Evolutionary conservation across 1,140 invertebrate species (phyloP).

Genomic region (Maconellicoccus hirsutus): DNA sequence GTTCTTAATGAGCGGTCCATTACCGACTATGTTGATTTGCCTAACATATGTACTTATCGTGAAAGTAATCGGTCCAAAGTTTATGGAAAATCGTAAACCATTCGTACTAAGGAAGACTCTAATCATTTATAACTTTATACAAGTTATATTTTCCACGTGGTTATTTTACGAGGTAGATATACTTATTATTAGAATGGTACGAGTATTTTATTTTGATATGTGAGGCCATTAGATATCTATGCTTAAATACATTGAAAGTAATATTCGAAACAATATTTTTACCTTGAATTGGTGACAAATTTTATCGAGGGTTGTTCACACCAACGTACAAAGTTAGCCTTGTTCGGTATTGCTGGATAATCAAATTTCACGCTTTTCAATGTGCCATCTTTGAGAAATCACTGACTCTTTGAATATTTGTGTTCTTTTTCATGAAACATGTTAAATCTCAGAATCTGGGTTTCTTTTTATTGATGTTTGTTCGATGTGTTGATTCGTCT

Average conservation of each 20-base stretch:
- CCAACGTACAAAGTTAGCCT: background rate
- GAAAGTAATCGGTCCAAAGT: slow-evolving; percentile 62
- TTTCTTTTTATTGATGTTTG: too few relatives aligned
- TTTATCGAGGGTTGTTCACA: background rate
- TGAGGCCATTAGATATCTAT: too few relatives aligned
- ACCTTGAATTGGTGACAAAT: background rate
- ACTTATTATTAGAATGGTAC: too few relatives aligned
- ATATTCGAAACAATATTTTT: background rate
- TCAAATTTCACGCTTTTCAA: background rate
- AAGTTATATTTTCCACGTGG: slow-evolving; percentile 73
- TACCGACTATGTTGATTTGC: slow-evolving; percentile 65
- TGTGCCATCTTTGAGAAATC: background rate
- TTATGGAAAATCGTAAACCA: slow-evolving; percentile 78
- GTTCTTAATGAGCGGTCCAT: slow-evolving; percentile 70
- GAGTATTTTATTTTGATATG: too few relatives aligned
- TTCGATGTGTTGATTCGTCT: too few relatives aligned
- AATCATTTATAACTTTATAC: slow-evolving; percentile 71
- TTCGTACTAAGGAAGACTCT: slow-evolving; percentile 65
- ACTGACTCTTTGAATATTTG: background rate
- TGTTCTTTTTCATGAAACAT: background rate
- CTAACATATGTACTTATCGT: slow-evolving; percentile 62
- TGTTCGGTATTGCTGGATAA: background rate
- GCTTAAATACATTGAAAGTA: too few relatives aligned
- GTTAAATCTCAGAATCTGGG: background rate
- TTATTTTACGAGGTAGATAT: slow-evolving; percentile 64